These are phyloP conservation scores for Parus major DNA, from an alignment of 2,113 vertebrate genomes.

Conservation along the genomic window DNA sequence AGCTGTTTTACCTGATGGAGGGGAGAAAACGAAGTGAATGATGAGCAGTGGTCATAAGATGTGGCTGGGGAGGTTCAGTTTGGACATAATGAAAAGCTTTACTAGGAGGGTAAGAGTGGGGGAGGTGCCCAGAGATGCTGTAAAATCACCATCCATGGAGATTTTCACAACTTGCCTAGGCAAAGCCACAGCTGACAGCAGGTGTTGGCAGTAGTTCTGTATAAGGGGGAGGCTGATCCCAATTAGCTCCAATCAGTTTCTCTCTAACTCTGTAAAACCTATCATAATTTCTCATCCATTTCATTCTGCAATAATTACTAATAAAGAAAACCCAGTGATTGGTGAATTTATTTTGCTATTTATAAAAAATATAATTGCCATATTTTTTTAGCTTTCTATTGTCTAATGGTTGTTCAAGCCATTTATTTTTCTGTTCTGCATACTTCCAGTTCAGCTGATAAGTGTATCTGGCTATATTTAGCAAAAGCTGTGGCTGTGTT, in stretches of 20 bases:
- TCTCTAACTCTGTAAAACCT: not conserved
- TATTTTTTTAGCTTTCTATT: slow-evolving; percentile 29
- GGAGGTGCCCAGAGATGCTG: not conserved
- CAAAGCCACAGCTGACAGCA: not conserved
- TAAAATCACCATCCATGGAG: not conserved
- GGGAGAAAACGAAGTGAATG: not conserved
- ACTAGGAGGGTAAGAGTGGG: not conserved
- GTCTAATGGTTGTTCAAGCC: not conserved
- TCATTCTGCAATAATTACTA: not conserved
- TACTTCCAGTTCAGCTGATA: not conserved
- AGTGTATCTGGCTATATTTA: not conserved
- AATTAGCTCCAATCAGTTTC: not conserved
- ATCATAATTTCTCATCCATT: not conserved
- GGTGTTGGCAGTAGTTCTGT: not conserved
- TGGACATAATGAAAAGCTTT: not conserved
- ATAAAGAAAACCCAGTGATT: slow-evolving; percentile 4
- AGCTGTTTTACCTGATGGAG: not conserved
- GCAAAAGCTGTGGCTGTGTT: not conserved
- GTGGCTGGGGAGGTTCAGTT: not conserved
- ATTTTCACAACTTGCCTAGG: not conserved
- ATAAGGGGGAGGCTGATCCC: not conserved
- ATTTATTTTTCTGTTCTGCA: slow-evolving; percentile 2
- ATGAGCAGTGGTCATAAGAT: not conserved
- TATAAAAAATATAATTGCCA: slow-evolving; percentile 9
- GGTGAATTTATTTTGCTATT: slow-evolving; percentile 9